Base-by-base conservation (phyloP, 2,113 vertebrate genomes). In the Cephalopholis sonnerati region DNA sequence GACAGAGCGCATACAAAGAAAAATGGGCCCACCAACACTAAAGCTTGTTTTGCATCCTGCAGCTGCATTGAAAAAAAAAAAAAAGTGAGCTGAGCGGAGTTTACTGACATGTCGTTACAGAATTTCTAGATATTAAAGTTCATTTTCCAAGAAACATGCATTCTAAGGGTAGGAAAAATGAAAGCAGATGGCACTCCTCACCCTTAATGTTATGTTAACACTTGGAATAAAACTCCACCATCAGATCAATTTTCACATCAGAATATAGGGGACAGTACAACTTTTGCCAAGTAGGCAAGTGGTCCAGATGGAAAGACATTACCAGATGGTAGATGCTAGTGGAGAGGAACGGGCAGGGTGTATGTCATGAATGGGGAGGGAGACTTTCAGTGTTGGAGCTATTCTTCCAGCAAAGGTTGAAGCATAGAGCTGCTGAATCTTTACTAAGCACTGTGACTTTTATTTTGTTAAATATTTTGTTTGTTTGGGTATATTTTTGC, bases 231-330 rank as follows among this genome's bases (percentile, higher is more conserved):
- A 81, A 63, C 68, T 81, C 27, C 22, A 46, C 51, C 36, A 62
- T 51, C 11, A 7, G 18, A 54, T 82, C 59, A 74, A 9, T 72
- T 84, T 77, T 67, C 74, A 63, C 55, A 54, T 63, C 58, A 74
- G 58, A 86, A 41, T 22, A 69, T 27, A 61, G 61, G 7, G 75
- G 80, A 76, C 77, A 83, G 58, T 10, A 11, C 17, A 80, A 81
- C 72, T 83, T 73, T 84, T 85, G 80, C 83, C 87, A 87, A 88
- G 71, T 55, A 83, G 66, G 79, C 72, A 81, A 86, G 65, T 58
- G 59, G 86, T 85, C 90, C 94, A 95, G 92, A 94, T 94, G 93
- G 92, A 71, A 77, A 84, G 75, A 63, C 70, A 78, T 71, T 50
- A 92, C 64, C 94, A 93, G 93, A 93, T 93, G 92, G 91, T 79